These are phyloP conservation scores for Eulithis prunata DNA, from an alignment of 2,888 invertebrate species.

Conservation along the genomic window DNA sequence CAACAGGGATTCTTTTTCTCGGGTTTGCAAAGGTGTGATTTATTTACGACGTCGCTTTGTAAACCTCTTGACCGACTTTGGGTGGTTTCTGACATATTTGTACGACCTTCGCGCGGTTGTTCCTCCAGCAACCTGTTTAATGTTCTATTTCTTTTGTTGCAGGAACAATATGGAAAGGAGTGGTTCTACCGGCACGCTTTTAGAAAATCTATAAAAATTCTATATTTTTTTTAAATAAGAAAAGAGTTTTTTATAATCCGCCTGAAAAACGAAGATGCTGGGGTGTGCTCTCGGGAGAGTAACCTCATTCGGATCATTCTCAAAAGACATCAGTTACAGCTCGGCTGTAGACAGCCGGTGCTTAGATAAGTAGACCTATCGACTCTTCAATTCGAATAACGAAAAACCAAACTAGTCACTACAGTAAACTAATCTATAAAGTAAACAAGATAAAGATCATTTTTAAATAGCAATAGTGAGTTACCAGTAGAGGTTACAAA, in stretches of 20 bases:
- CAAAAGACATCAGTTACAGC: slow-evolving; percentile 68
- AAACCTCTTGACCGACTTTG: slow-evolving; percentile 74
- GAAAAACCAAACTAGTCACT: slow-evolving; percentile 71
- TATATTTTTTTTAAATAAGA: slow-evolving; percentile 49
- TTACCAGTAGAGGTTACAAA: slow-evolving; percentile 68
- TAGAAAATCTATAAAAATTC: slow-evolving; percentile 53
- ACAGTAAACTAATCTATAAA: slow-evolving; percentile 25
- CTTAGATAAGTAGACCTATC: slow-evolving; percentile 77
- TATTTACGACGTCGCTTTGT: slow-evolving; percentile 78
- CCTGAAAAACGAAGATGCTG: slow-evolving; percentile 78
- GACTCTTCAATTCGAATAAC: slow-evolving; percentile 50
- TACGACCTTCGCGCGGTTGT: slow-evolving; percentile 54
- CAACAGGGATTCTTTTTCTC: slow-evolving; percentile 65
- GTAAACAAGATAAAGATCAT: slow-evolving; percentile 55
- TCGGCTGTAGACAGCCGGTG: slow-evolving; percentile 82
- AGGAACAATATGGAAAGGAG: slow-evolving; percentile 76
- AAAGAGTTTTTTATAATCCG: slow-evolving; percentile 57
- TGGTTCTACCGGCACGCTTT: slow-evolving; percentile 50
- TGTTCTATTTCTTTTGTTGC: slow-evolving; percentile 71
- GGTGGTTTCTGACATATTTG: slow-evolving; percentile 65
- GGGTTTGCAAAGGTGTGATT: slow-evolving; percentile 81
- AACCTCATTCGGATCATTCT: slow-evolving; percentile 65
- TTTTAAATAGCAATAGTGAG: slow-evolving; percentile 65
- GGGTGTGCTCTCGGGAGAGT: slow-evolving; percentile 77
- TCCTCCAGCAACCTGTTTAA: slow-evolving; percentile 60